phyloP scores from a whole-genome alignment of 2,888 invertebrate genomes.

The Eupsilia transversa region DNA sequence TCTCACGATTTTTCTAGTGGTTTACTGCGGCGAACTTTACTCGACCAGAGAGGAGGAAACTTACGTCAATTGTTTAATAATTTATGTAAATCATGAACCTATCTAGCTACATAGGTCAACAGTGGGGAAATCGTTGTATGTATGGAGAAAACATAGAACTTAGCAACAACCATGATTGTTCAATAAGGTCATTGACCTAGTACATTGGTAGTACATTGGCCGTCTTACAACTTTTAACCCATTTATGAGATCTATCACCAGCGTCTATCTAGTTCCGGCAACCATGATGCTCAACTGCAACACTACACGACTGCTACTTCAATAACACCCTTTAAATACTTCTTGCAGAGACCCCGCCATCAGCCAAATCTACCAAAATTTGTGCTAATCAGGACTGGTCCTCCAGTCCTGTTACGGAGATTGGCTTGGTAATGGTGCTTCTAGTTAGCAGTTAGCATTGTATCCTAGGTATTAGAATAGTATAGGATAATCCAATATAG shows the following conservation, averaged over 20 bases:
- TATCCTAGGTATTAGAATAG: neutral
- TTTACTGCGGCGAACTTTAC: constrained; percentile 8
- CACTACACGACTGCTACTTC: neutral
- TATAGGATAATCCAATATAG: neutral
- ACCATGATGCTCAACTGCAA: neutral
- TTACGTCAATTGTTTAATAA: constrained; percentile 39
- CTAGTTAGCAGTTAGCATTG: neutral
- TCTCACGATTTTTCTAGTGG: constrained; percentile 22
- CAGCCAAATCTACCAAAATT: neutral
- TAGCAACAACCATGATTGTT: neutral
- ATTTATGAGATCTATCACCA: neutral
- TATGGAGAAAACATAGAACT: constrained; percentile 6
- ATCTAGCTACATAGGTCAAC: constrained; percentile 4
- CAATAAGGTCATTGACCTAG: constrained; percentile 21
- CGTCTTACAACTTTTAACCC: neutral
- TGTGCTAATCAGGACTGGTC: neutral
- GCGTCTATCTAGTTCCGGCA: neutral
- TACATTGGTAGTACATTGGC: neutral
- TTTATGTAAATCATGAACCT: constrained; percentile 51
- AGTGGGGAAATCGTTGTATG: neutral
- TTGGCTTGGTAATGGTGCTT: neutral
- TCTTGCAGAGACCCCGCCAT: neutral
- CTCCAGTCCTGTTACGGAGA: no score
- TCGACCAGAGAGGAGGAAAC: constrained; percentile 15
- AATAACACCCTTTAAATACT: neutral